A percentile compares a stretch with the other conserved stretches of the same genome.
Evolutionary conservation across 23 tunicate species (phyloP).

Genomic region (Ascidia mentula): DNA sequence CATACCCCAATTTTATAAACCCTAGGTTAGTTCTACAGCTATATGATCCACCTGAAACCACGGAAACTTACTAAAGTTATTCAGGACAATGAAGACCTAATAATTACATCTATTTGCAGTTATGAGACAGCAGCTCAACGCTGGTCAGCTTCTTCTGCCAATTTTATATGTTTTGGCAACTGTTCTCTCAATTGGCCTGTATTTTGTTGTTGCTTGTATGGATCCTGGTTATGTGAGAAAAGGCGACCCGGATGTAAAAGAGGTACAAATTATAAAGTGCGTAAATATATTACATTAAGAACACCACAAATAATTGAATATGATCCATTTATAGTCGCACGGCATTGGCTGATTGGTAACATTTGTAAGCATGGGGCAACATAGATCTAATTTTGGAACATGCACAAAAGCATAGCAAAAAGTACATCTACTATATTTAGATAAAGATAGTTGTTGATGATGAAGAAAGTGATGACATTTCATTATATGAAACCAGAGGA

Average conservation of each 20-base stretch:
- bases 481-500: conserved; percentile 39
- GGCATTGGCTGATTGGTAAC: too few relatives aligned
- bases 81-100: neutral
- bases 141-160: conserved; percentile 33
- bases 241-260: conserved; percentile 67
- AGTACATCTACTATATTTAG: neutral
- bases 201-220: conserved; percentile 79
- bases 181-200: conserved; percentile 54
- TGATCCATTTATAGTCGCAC: too few relatives aligned
- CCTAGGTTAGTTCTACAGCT: too few relatives aligned
- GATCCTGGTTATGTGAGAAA: conserved; percentile 89
- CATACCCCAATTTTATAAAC: too few relatives aligned
- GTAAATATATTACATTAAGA: too few relatives aligned
- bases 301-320: too few relatives aligned
- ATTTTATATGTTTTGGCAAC: conserved; percentile 29
- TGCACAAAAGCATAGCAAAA: too few relatives aligned
- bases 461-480: conserved; percentile 51
- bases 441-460: conserved; percentile 42
- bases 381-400: too few relatives aligned
- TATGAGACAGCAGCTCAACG: conserved; percentile 36
- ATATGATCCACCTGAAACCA: too few relatives aligned
- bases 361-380: too few relatives aligned
- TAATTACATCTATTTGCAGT: conserved; percentile 24
- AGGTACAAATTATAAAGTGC: conserved; percentile 45
- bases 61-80: too few relatives aligned